phyloP scores from a whole-genome alignment of 1,140 invertebrate species.

The Ostrea denselamellosa region DNA sequence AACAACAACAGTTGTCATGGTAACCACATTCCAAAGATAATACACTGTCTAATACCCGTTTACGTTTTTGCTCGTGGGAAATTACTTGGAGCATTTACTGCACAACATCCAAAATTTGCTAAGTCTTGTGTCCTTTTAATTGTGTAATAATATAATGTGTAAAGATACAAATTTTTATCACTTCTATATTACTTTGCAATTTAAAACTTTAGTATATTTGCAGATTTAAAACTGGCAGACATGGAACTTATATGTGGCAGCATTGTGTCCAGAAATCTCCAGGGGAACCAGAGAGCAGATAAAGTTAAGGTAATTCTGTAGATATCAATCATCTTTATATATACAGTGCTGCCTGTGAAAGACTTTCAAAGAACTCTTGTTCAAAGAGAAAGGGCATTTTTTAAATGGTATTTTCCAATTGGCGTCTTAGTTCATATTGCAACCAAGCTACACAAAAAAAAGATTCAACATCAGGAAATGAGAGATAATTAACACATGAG shows the following conservation, averaged over 20 bases:
- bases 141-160: background rate
- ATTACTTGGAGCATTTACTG: background rate
- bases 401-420: background rate
- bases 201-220: background rate
- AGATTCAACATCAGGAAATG: background rate
- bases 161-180: background rate
- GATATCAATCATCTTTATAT: slow-evolving; percentile 35
- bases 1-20: background rate
- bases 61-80: background rate
- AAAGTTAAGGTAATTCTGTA: slow-evolving; percentile 10
- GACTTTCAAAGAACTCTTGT: background rate
- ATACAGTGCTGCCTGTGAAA: slow-evolving; percentile 23
- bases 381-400: slow-evolving; percentile 8
- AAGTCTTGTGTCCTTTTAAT: background rate
- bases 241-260: background rate
- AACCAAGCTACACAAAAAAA: slow-evolving; percentile 11
- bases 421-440: slow-evolving; percentile 20
- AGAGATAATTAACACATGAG: background rate
- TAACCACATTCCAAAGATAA: background rate
- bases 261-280: background rate
- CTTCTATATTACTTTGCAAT: background rate
- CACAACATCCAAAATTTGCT: background rate
- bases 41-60: background rate
- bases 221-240: background rate
- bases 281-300: slow-evolving; percentile 10